Conservation (phyloP, 2,888 invertebrate species). For the Caenorhabditis drosophilae region DNA sequence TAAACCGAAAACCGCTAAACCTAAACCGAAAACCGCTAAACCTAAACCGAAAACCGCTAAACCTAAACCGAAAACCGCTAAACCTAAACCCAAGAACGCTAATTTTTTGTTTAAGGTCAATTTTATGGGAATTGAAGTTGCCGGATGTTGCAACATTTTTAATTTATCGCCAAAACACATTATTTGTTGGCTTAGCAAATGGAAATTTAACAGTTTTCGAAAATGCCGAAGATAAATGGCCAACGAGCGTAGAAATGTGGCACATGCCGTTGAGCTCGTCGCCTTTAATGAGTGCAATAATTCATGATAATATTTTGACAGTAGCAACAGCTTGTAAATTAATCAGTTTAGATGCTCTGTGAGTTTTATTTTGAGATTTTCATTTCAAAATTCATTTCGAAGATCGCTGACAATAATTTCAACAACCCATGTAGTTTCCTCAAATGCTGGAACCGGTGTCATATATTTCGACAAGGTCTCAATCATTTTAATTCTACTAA, state of each 20-base stretch:
- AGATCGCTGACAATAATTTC: slow-evolving; percentile 56
- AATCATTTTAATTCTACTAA: no score
- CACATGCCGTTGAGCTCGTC: slow-evolving; percentile 73
- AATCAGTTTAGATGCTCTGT: slow-evolving; percentile 72
- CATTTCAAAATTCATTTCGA: slow-evolving; percentile 7
- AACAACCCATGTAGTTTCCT: slow-evolving; percentile 71
- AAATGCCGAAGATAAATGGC: slow-evolving; percentile 62
- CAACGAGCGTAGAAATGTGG: slow-evolving; percentile 70
- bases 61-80: no score
- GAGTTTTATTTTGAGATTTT: slow-evolving; percentile 17
- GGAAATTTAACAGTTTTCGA: slow-evolving; percentile 73
- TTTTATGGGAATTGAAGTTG: slow-evolving; percentile 71
- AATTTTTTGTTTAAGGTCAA: slow-evolving; percentile 31
- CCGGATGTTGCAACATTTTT: slow-evolving; percentile 72
- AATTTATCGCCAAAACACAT: slow-evolving; percentile 69
- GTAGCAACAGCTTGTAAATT: slow-evolving; percentile 72
- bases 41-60: no score
- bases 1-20: no score
- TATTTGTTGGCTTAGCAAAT: slow-evolving; percentile 73
- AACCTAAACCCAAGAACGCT: not conserved
- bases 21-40: no score
- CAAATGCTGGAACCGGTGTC: slow-evolving; percentile 64
- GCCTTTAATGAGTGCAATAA: slow-evolving; percentile 71
- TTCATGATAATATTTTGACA: slow-evolving; percentile 71
- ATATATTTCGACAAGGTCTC: slow-evolving; percentile 70